These are phyloP conservation scores for Antechinus stuartii DNA, from an alignment of 2,113 vertebrate species.

Conservation along the genomic window DNA sequence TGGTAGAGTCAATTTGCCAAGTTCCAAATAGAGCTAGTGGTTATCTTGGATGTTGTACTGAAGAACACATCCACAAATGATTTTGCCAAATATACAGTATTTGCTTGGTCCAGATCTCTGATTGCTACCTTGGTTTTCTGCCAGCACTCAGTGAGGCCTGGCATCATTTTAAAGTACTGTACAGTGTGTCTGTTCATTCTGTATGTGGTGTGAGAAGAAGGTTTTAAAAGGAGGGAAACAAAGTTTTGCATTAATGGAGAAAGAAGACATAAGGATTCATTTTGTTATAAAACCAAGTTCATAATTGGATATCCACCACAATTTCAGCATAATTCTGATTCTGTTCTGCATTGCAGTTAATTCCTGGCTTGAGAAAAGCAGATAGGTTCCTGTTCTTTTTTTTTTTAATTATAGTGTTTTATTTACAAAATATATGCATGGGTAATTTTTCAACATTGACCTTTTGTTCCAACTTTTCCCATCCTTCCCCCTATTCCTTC, in stretches of 20 bases:
- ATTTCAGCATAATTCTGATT: conserved; percentile 67
- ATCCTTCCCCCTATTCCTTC: too few relatives aligned
- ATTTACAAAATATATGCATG: too few relatives aligned
- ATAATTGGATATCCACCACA: conserved; percentile 71
- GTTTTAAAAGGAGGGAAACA: conserved; percentile 51
- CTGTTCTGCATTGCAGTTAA: conserved; percentile 65
- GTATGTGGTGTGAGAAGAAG: conserved; percentile 76
- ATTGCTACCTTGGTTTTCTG: conserved; percentile 78
- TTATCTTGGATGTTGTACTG: conserved; percentile 83
- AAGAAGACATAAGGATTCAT: conserved; percentile 14
- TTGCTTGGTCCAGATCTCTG: conserved; percentile 82
- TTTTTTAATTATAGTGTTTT: too few relatives aligned
- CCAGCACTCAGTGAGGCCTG: conserved; percentile 78
- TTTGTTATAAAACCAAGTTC: conserved; percentile 69
- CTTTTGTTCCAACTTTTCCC: too few relatives aligned
- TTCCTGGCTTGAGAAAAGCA: conserved; percentile 24
- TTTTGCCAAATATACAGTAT: conserved; percentile 84
- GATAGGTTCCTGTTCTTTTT: conserved; percentile 55
- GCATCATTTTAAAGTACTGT: conserved; percentile 79
- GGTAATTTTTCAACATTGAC: too few relatives aligned
- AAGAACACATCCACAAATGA: conserved; percentile 81
- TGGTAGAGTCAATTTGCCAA: conserved; percentile 78
- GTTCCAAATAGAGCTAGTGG: conserved; percentile 79
- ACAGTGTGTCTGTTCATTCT: conserved; percentile 68
- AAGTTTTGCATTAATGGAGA: background rate